phyloP scores from a whole-genome alignment of 2,797 vertebrate species.

The Ptychadena robeensis region DNA sequence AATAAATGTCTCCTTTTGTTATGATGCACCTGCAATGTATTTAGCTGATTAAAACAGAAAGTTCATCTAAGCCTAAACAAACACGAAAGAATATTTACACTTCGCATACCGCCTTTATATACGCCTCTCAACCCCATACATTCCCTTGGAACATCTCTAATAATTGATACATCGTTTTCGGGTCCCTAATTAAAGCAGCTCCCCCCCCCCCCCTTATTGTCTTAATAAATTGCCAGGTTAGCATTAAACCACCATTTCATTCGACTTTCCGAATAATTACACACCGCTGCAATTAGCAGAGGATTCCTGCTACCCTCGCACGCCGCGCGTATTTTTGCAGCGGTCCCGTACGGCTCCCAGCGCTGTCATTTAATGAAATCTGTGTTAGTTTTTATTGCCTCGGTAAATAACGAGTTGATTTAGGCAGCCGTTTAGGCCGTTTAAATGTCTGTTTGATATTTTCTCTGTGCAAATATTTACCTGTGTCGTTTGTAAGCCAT shows the following conservation, averaged over 20 bases:
- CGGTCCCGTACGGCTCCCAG: constrained; percentile 27
- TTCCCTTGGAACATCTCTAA: background rate
- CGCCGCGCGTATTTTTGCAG: constrained; percentile 21
- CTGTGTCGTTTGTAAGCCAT: constrained; percentile 44
- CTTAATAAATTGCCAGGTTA: background rate
- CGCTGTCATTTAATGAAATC: constrained; percentile 47
- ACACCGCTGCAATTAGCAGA: constrained; percentile 20
- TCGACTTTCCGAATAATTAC: constrained; percentile 20
- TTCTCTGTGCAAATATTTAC: constrained; percentile 58
- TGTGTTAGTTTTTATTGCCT: constrained; percentile 40
- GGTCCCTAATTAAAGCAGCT: background rate
- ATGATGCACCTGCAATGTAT: too few species aligned
- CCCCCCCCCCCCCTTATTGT: background rate
- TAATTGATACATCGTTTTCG: background rate
- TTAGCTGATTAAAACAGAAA: too few species aligned
- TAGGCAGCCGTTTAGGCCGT: constrained; percentile 11
- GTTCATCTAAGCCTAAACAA: too few species aligned
- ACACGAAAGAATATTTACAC: too few species aligned
- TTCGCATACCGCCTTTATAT: too few species aligned
- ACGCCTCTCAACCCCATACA: too few species aligned
- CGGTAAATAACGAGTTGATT: constrained; percentile 48
- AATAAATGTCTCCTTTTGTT: too few species aligned
- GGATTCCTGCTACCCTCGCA: constrained; percentile 25
- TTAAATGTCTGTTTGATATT: constrained; percentile 56
- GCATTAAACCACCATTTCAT: background rate